Evolutionary conservation across 1,140 invertebrate genomes (phyloP), one percentile per base, ranked within the genome.

Genomic region (Himalopsyche phryganea): DNA sequence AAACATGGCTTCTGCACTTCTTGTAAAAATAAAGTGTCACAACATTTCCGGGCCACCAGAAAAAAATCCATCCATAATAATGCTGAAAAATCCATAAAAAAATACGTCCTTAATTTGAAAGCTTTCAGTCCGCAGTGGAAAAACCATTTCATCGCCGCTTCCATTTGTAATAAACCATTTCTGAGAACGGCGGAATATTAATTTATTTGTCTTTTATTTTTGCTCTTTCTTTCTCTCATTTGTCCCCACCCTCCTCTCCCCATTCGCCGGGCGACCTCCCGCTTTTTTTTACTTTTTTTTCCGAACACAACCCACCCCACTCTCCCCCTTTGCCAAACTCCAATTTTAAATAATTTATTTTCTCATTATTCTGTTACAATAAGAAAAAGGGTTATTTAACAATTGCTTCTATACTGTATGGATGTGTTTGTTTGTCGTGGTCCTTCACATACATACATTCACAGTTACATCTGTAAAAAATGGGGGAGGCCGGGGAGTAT

Each of bases 281-380:
- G 47, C 42, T 58, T 58, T 58, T 58, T 42, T 58, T 58, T 58
- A 13, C 7, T 33, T 44, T 58, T 47, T 58, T 49, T 58, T 47
- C 33, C 35, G 23, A 33, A 40, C 17, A 15, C 10, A 11, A 23
- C 44, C 47, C 13, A 19, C 33, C 19, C 46, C 52, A 41, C 17
- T 48, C 33, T 14, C 38, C 46, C 60, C 60, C 44, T 62, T 62
- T 41, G 60, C 54, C 61, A 59, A 63, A 63, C 56, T 63, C 61
- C 61, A 63, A 63, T 63, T 63, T 63, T 63, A 63, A 63, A 63
- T 63, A 63, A 63, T 63, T 63, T 63, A 63, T 63, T 63, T 63
- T 63, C 61, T 59, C 61, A 63, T 63, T 63, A 63, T 63, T 63
- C 52, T 49, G 51, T 50, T 55, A 63, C 61, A 63, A 58, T 62